Evolutionary conservation across 2,113 vertebrate genomes (phyloP), one percentile per base, ranked within the genome.

Genomic region (Symphodus melops): DNA sequence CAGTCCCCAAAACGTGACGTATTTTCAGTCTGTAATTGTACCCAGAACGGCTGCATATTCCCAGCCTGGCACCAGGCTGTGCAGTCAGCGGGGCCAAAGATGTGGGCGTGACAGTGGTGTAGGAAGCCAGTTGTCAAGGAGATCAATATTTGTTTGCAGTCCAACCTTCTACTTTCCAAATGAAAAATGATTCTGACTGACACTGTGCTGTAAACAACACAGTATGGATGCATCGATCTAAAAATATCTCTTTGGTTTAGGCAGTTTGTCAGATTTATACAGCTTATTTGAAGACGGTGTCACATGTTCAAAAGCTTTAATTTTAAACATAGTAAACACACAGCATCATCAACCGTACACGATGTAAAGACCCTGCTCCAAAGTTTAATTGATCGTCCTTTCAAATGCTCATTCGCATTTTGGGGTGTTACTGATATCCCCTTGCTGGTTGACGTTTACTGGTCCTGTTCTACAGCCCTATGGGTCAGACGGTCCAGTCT

Each of bases 401-500:
- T 11, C 46, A 48, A 48, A 7, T 6, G 46, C 14, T 17, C 6
- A 14, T 17, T 51, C 61, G 4, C 49, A 12, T 20, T 62, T 11
- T 66, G 44, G 8, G 51, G 5, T 28, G 20, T 17, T 28, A 10
- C 1, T 13, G 41, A 23, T 12, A 33, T 76, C 3, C 8, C 16
- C 16, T 2, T 75, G 36, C 41, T 64, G 61, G 37, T 66, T 59
- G 49, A 39, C 2, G 56, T 68, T 19, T 62, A 56, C 19, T 65
- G 48, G 2, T 60, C 39, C 37, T 66, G 72, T 77, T 67, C 19
- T 33, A 57, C 64, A 83, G 58, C 59, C 57, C 60, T 71, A 13
- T 84, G 72, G 86, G 77, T 74, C 75, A 89, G 88, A 90, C 90
- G 56, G 90, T 60, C 62, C 82, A 80, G 88, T 88, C 89, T 92